Percentiles rank a stretch among this genome's conserved stretches.
phyloP scores from a whole-genome alignment of 1,140 invertebrate species.

The Yoshiicerus persimilis region DNA sequence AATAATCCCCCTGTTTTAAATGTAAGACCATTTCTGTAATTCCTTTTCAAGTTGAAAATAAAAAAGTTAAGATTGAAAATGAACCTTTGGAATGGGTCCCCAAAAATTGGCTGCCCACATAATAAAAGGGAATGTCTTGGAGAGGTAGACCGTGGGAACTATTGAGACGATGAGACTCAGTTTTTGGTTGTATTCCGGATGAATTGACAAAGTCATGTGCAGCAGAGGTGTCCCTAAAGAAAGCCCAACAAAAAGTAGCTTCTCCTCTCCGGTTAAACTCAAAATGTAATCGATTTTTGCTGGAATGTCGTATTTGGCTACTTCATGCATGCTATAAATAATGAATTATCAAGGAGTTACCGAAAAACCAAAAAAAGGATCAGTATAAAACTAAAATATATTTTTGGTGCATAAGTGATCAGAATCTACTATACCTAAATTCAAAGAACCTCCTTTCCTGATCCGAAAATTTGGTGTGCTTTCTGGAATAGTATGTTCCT shows the following conservation, averaged over 20 bases:
- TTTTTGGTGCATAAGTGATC: too few species aligned
- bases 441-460: not conserved
- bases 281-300: not conserved
- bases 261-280: not conserved
- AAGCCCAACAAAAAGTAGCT: not conserved
- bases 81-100: not conserved
- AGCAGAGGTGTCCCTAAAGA: not conserved
- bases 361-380: too few species aligned
- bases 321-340: not conserved
- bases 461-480: not conserved
- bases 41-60: too few species aligned
- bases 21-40: too few species aligned
- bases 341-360: too few species aligned
- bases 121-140: not conserved
- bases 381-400: too few species aligned
- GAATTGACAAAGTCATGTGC: not conserved
- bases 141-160: not conserved
- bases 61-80: too few species aligned
- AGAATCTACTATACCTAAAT: too few species aligned
- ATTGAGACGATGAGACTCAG: not conserved
- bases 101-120: not conserved
- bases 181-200: not conserved
- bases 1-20: too few species aligned
- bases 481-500: not conserved
- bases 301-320: not conserved